These are phyloP conservation scores for Patella ulyssiponensis DNA, from an alignment of 2,888 invertebrate genomes.

Conservation along the genomic window DNA sequence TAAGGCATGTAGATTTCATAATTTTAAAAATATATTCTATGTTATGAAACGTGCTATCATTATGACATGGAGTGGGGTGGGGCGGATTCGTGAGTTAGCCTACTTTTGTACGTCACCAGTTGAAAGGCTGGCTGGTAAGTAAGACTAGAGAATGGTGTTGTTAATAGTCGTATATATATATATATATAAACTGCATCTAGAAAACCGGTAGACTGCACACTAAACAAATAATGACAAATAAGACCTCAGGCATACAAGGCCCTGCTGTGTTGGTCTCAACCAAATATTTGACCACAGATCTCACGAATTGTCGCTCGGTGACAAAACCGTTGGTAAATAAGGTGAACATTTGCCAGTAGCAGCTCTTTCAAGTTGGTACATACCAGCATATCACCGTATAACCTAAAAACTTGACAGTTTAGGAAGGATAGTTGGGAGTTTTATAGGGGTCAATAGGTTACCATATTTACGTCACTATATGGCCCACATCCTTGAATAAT, in stretches of 20 bases:
- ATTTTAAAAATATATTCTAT: too few relatives aligned
- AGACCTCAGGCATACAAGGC: not conserved
- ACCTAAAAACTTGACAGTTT: not conserved
- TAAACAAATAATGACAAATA: not conserved
- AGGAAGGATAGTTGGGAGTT: too few relatives aligned
- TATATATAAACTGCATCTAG: not conserved
- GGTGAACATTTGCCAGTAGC: constrained; percentile 12
- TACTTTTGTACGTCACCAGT: too few relatives aligned
- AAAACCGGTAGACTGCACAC: not conserved
- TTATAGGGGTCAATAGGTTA: too few relatives aligned
- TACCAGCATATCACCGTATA: not conserved
- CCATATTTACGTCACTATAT: too few relatives aligned
- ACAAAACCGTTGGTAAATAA: constrained; percentile 19
- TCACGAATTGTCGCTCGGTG: constrained; percentile 20
- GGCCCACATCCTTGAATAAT: too few relatives aligned
- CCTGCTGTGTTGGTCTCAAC: constrained; percentile 9
- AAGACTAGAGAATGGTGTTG: too few relatives aligned
- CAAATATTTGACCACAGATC: constrained; percentile 24
- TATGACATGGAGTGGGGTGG: too few relatives aligned
- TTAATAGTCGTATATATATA: not conserved
- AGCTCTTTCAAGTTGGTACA: not conserved
- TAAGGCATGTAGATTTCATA: too few relatives aligned
- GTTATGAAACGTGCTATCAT: too few relatives aligned
- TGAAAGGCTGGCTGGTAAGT: too few relatives aligned
- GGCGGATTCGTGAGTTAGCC: too few relatives aligned